phyloP scores from a whole-genome alignment of 2,113 vertebrate genomes.

The Mellivora capensis region DNA sequence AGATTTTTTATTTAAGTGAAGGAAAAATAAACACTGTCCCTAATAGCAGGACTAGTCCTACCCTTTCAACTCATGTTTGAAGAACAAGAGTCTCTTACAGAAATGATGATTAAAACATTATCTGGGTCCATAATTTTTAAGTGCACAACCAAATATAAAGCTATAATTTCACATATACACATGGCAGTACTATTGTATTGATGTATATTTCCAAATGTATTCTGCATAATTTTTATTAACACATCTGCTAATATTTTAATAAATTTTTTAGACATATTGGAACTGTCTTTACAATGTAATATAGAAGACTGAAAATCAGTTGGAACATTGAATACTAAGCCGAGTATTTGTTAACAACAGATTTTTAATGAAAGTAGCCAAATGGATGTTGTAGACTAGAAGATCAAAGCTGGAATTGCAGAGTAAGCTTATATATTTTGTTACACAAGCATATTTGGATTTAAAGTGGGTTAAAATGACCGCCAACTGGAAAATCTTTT shows the following conservation, averaged over 20 bases:
- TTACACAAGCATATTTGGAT: conserved; percentile 46
- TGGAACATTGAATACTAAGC: neutral
- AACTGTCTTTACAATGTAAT: neutral
- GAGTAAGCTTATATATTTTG: conserved; percentile 21
- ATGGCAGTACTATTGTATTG: neutral
- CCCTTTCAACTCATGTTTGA: neutral
- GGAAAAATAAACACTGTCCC: neutral
- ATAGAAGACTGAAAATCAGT: neutral
- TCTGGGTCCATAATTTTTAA: neutral
- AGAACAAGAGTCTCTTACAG: neutral
- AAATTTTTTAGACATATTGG: neutral
- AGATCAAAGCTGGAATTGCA: conserved; percentile 28
- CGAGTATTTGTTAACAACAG: conserved; percentile 1
- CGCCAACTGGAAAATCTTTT: conserved; percentile 49
- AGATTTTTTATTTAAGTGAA: neutral
- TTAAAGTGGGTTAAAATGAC: conserved; percentile 51
- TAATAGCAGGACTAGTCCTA: neutral
- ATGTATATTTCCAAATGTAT: neutral
- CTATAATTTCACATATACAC: neutral
- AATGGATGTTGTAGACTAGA: neutral
- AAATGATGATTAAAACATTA: neutral
- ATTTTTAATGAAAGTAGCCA: neutral
- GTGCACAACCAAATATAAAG: neutral
- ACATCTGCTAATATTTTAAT: neutral
- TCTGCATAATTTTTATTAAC: neutral